A percentile compares a stretch with the other conserved stretches of the same genome.
Evolutionary conservation across 2,888 invertebrate species (phyloP).

Genomic region (Ochlodes sylvanus): DNA sequence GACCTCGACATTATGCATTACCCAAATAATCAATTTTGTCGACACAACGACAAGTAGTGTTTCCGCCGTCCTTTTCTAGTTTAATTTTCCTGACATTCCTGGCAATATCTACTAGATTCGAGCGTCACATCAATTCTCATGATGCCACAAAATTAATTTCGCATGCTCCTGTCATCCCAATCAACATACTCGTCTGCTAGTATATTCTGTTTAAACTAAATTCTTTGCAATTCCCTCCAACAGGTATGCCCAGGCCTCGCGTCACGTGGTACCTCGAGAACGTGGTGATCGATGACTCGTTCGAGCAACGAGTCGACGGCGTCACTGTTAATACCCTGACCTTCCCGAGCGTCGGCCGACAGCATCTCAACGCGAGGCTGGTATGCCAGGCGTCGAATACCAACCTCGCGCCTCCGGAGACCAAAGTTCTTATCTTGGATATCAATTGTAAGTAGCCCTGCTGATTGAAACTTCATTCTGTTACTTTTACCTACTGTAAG

Average conservation of each 20-base stretch:
- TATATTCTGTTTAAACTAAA: no score
- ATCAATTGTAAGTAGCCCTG: constrained; percentile 91
- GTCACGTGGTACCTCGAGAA: constrained; percentile 95
- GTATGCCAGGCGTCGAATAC: constrained; percentile 96
- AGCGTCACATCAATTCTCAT: no score
- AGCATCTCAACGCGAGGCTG: constrained; percentile 92
- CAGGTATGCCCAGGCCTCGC: constrained; percentile 91
- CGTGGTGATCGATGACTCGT: constrained; percentile 93
- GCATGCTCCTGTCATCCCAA: no score
- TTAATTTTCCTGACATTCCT: no score
- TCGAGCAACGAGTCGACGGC: constrained; percentile 87
- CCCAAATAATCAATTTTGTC: no score
- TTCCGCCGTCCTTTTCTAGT: no score
- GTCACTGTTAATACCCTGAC: constrained; percentile 91
- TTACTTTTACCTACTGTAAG: no score
- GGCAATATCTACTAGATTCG: no score
- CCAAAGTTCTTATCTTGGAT: constrained; percentile 91
- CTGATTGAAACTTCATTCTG: background rate
- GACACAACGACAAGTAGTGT: no score
- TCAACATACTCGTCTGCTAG: no score
- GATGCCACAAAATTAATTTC: no score
- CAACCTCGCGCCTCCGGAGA: constrained; percentile 90
- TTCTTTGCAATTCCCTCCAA: constrained; percentile 27
- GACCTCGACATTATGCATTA: no score
- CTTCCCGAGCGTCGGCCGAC: constrained; percentile 91